phyloP scores from a whole-genome alignment of 2,113 vertebrate genomes.

The Monopterus albus region DNA sequence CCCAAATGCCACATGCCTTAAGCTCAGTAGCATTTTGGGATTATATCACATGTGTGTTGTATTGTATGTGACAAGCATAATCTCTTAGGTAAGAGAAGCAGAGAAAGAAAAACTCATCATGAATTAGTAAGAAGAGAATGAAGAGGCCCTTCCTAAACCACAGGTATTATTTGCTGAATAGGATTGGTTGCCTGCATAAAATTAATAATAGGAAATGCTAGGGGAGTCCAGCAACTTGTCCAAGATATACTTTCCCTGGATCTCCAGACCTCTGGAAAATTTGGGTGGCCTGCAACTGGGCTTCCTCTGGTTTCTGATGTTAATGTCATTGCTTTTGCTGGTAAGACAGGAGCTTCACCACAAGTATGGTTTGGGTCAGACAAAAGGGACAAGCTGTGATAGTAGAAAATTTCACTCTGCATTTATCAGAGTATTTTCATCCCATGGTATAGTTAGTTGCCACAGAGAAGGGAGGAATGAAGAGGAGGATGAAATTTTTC shows the following conservation, averaged over 20 bases:
- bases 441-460: conserved; percentile 60
- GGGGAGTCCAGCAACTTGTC: conserved; percentile 73
- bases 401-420: conserved; percentile 34
- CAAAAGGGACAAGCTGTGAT: conserved; percentile 66
- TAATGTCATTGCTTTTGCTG: conserved; percentile 79
- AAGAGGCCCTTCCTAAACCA: conserved; percentile 71
- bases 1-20: not conserved
- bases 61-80: conserved; percentile 42
- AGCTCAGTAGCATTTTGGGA: conserved; percentile 4
- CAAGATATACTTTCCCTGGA: conserved; percentile 81
- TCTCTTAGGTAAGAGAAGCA: conserved; percentile 31
- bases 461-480: conserved; percentile 62
- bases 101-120: conserved; percentile 52
- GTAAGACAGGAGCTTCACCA: conserved; percentile 70
- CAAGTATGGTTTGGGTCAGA: conserved; percentile 72
- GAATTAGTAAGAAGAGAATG: conserved; percentile 34
- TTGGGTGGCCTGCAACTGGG: conserved; percentile 80
- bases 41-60: conserved; percentile 1
- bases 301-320: conserved; percentile 82
- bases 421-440: conserved; percentile 34
- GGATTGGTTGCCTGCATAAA: conserved; percentile 73
- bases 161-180: conserved; percentile 80
- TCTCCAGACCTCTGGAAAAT: conserved; percentile 73
- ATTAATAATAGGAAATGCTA: conserved; percentile 83
- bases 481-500: conserved; percentile 64